Percentiles rank a stretch among this genome's conserved stretches.
Evolutionary conservation across 1,140 invertebrate genomes (phyloP).

Genomic region (Lanistes nyassanus): DNA sequence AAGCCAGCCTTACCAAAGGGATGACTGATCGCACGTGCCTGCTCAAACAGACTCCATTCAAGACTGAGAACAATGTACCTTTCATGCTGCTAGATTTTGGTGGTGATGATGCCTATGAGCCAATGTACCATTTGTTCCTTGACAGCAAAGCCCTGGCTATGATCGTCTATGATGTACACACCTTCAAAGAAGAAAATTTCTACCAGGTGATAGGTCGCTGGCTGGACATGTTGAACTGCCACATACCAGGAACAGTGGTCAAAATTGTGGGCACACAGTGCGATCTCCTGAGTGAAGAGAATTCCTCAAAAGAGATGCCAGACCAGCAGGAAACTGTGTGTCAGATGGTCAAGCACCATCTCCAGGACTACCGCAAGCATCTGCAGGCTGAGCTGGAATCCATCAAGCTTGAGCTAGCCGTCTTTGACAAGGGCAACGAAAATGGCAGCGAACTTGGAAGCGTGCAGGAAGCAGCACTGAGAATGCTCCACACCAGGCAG

Average conservation of each 20-base stretch:
- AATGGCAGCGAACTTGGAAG: constrained; percentile 22
- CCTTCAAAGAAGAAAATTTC: constrained; percentile 49
- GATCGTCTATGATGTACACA: constrained; percentile 59
- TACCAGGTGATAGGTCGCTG: constrained; percentile 58
- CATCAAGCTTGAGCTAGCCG: constrained; percentile 42
- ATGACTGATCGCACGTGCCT: constrained; percentile 45
- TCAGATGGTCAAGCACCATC: constrained; percentile 41
- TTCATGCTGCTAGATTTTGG: constrained; percentile 63
- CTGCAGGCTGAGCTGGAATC: constrained; percentile 39
- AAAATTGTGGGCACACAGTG: constrained; percentile 62
- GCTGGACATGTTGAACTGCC: constrained; percentile 55
- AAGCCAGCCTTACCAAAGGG: constrained; percentile 44
- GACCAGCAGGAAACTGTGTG: constrained; percentile 35
- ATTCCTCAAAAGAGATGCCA: constrained; percentile 30
- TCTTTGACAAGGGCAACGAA: constrained; percentile 16
- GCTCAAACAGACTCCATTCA: constrained; percentile 51
- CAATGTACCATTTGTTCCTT: constrained; percentile 57
- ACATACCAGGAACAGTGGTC: constrained; percentile 57
- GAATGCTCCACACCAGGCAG: constrained; percentile 43
- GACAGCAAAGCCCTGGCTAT: constrained; percentile 59
- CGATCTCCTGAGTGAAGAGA: constrained; percentile 41
- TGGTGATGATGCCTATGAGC: constrained; percentile 55
- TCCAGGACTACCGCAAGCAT: constrained; percentile 37
- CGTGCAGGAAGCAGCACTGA: constrained; percentile 24
- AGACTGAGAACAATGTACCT: constrained; percentile 62